Conservation (phyloP, 2,888 invertebrate species). For the Blastobasis adustella region DNA sequence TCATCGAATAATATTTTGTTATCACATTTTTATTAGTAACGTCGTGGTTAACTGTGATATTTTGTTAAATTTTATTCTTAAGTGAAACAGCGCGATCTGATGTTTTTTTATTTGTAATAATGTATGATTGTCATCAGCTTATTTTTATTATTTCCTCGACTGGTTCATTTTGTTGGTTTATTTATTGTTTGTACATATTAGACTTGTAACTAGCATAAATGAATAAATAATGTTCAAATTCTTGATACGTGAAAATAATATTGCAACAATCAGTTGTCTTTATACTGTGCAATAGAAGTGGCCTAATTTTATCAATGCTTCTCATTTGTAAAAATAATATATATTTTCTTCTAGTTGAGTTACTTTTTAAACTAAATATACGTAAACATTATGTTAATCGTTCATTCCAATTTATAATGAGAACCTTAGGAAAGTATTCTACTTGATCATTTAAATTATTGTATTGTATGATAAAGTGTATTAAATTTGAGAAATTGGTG, state of each 20-base stretch:
- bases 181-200: slow-evolving; percentile 73
- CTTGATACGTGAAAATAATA: slow-evolving; percentile 22
- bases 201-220: slow-evolving; percentile 40
- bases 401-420: slow-evolving; percentile 73
- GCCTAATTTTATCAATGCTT: slow-evolving; percentile 35
- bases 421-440: slow-evolving; percentile 64
- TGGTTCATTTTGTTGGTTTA: slow-evolving; percentile 63
- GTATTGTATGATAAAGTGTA: slow-evolving; percentile 72
- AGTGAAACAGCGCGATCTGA: slow-evolving; percentile 49
- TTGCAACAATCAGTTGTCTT: slow-evolving; percentile 1
- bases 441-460: slow-evolving; percentile 73
- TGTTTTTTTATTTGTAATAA: slow-evolving; percentile 35
- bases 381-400: slow-evolving; percentile 65
- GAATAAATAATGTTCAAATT: slow-evolving; percentile 50
- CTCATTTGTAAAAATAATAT: slow-evolving; percentile 39
- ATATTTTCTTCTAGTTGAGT: slow-evolving; percentile 66
- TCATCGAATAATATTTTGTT: slow-evolving; percentile 41
- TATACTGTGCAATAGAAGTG: slow-evolving; percentile 64
- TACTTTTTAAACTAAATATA: slow-evolving; percentile 62
- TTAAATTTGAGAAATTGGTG: slow-evolving; percentile 71
- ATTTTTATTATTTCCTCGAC: slow-evolving; percentile 38
- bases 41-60: slow-evolving; percentile 75
- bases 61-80: slow-evolving; percentile 72
- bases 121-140: slow-evolving; percentile 10
- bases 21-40: slow-evolving; percentile 51